phyloP scores from a whole-genome alignment of 2,888 invertebrate genomes.

The Standfussiana lucernea region DNA sequence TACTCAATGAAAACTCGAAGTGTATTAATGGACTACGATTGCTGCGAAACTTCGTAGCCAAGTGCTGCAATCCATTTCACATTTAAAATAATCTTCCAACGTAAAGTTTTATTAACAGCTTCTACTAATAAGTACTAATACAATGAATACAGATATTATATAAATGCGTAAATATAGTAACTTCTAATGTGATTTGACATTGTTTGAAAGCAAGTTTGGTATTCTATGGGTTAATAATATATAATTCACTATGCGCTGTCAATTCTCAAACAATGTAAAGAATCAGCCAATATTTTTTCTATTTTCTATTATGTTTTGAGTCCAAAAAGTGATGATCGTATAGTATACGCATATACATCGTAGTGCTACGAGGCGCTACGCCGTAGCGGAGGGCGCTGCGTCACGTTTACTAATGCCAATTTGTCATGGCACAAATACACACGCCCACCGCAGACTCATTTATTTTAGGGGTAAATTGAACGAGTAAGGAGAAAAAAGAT shows the following conservation, averaged over 20 bases:
- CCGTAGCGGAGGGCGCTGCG: constrained; percentile 34
- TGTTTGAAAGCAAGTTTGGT: not conserved
- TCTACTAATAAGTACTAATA: not conserved
- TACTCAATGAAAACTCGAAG: not conserved
- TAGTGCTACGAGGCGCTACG: constrained; percentile 28
- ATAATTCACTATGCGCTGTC: not conserved
- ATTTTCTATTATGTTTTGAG: too few relatives aligned
- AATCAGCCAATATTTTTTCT: not conserved
- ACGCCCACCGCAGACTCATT: not conserved
- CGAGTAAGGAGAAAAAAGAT: too few relatives aligned
- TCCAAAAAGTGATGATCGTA: not conserved
- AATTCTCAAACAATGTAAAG: not conserved
- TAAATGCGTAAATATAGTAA: not conserved
- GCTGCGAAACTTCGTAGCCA: too few relatives aligned
- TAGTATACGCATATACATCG: not conserved
- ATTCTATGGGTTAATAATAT: not conserved
- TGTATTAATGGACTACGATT: not conserved
- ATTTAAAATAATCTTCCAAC: not conserved
- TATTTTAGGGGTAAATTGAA: not conserved
- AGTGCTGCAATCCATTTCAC: constrained; percentile 3
- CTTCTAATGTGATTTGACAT: not conserved
- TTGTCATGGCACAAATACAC: not conserved
- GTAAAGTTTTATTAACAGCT: not conserved
- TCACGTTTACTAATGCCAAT: not conserved
- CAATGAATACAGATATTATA: not conserved